Conservation (phyloP, 2,888 invertebrate species). For the Tetrapedia diversipes region DNA sequence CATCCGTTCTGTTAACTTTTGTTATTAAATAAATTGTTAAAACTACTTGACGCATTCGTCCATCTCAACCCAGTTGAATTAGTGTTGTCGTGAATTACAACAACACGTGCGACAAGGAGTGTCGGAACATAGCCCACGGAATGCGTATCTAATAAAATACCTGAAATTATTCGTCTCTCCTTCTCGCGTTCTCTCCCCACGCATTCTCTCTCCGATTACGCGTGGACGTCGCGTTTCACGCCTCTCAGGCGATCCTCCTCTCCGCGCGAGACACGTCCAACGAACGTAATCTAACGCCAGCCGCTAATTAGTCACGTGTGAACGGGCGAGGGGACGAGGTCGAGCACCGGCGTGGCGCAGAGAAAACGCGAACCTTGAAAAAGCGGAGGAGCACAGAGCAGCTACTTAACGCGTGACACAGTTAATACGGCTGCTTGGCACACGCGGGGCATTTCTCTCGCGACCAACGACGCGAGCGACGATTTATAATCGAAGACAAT, state of each 20-base stretch:
- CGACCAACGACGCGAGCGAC: neutral
- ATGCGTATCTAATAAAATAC: too few relatives aligned
- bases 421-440: slow-evolving; percentile 39
- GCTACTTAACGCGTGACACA: slow-evolving; percentile 42
- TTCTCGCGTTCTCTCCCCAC: too few relatives aligned
- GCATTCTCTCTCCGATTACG: too few relatives aligned
- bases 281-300: slow-evolving; percentile 48
- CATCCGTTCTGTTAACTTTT: too few relatives aligned
- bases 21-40: too few relatives aligned
- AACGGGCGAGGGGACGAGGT: slow-evolving; percentile 28
- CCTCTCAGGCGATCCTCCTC: neutral
- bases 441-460: slow-evolving; percentile 6
- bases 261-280: neutral
- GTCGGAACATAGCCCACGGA: too few relatives aligned
- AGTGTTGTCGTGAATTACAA: too few relatives aligned
- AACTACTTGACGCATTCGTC: too few relatives aligned
- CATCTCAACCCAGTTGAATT: too few relatives aligned
- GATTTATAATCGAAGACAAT: slow-evolving; percentile 1
- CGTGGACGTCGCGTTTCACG: too few relatives aligned
- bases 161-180: slow-evolving; percentile 5
- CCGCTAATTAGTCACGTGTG: slow-evolving; percentile 58
- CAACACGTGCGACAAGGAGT: too few relatives aligned
- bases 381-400: neutral
- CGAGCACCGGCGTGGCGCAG: slow-evolving; percentile 24
- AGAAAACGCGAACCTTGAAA: slow-evolving; percentile 27